Conservation (phyloP, 2,888 invertebrate genomes). For the Lasioglossum villosulum region DNA sequence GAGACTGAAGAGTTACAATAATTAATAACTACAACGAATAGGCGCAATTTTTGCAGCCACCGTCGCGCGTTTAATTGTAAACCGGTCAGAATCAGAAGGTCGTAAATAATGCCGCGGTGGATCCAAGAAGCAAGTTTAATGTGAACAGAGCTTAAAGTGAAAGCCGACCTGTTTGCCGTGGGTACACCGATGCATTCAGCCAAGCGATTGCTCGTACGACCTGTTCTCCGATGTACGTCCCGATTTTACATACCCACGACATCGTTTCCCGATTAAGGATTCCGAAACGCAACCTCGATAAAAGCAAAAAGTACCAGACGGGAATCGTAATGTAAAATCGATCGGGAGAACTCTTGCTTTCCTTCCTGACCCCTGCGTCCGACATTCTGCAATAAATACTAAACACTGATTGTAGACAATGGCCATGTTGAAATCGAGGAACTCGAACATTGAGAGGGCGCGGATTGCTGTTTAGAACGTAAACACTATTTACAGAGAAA, state of each 20-base stretch:
- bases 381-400: not conserved
- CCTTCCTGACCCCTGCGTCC: not conserved
- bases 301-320: constrained; percentile 34
- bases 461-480: not conserved
- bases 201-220: constrained; percentile 56
- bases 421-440: not conserved
- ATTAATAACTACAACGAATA: not conserved
- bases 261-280: constrained; percentile 60
- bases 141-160: constrained; percentile 67
- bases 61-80: not conserved
- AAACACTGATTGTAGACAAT: not conserved
- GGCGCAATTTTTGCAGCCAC: not conserved
- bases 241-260: constrained; percentile 62
- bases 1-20: not conserved
- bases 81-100: not conserved
- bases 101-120: not conserved
- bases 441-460: not conserved
- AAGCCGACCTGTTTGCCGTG: constrained; percentile 61
- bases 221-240: constrained; percentile 59
- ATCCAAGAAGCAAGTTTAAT: constrained; percentile 30
- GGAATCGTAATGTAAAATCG: constrained; percentile 47
- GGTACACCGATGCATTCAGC: constrained; percentile 54
- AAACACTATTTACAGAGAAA: not conserved
- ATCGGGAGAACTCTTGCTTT: constrained; percentile 32
- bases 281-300: constrained; percentile 50